Evolutionary conservation across 1,140 invertebrate species (phyloP).

Genomic region (Drosophila grimshawi): DNA sequence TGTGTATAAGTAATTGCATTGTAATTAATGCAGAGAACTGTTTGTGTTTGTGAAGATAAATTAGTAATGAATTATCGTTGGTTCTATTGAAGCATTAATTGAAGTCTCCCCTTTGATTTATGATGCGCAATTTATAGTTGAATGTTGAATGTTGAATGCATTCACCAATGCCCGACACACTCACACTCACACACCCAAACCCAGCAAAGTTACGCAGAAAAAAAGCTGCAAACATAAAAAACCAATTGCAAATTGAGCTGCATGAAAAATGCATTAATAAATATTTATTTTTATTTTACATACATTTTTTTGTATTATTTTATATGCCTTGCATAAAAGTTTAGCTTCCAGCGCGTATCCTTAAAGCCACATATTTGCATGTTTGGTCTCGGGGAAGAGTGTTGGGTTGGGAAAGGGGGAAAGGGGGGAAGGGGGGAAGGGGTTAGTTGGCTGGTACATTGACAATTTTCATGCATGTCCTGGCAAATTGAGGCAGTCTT

Average conservation of each 20-base stretch:
- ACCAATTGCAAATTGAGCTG: conserved; percentile 49
- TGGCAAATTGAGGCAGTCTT: conserved; percentile 19
- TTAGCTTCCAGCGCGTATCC: conserved; percentile 51
- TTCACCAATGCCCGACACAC: conserved; percentile 58
- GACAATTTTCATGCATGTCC: conserved; percentile 61
- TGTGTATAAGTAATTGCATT: conserved; percentile 75
- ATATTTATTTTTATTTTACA: conserved; percentile 72
- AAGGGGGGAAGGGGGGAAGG: neutral
- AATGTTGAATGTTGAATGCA: conserved; percentile 41
- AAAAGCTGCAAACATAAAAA: conserved; percentile 18
- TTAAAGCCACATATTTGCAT: conserved; percentile 68
- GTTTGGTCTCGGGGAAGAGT: neutral
- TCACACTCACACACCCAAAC: conserved; percentile 16
- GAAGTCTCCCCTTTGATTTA: conserved; percentile 76
- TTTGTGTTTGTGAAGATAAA: conserved; percentile 67
- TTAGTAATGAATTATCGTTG: conserved; percentile 81
- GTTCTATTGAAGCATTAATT: conserved; percentile 77
- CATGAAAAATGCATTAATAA: conserved; percentile 66
- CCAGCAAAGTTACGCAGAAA: conserved; percentile 11
- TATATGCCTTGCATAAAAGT: conserved; percentile 57
- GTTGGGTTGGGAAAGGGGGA: neutral
- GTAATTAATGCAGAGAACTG: conserved; percentile 72
- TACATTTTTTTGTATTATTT: conserved; percentile 42
- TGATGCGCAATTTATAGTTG: conserved; percentile 65
- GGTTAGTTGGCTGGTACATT: conserved; percentile 5